phyloP scores from a whole-genome alignment of 2,888 invertebrate species.

The Bimastos eiseni region DNA sequence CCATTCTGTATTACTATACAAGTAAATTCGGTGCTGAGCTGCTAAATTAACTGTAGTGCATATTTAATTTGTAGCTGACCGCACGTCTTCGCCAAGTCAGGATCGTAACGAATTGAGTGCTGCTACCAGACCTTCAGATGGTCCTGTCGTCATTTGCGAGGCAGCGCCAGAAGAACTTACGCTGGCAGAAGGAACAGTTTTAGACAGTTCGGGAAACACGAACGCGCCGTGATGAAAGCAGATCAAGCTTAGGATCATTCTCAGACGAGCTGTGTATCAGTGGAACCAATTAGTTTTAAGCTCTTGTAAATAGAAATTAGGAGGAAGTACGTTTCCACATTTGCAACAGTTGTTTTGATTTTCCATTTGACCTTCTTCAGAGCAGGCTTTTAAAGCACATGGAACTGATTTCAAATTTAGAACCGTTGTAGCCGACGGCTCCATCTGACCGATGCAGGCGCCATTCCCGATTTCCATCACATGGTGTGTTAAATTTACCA shows the following conservation, averaged over 20 bases:
- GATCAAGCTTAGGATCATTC: not conserved
- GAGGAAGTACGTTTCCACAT: not conserved
- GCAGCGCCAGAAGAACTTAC: not conserved
- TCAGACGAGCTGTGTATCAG: not conserved
- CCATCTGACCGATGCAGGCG: not conserved
- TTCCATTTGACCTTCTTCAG: not conserved
- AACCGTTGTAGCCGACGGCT: not conserved
- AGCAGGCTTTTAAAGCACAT: not conserved
- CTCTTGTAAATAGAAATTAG: not conserved
- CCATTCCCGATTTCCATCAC: not conserved
- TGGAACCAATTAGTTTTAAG: not conserved
- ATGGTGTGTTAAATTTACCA: not conserved
- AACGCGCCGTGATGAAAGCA: not conserved
- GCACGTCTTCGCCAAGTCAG: not conserved
- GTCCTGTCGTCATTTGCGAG: not conserved
- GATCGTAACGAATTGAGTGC: not conserved
- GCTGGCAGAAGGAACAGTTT: not conserved
- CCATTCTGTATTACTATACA: not conserved
- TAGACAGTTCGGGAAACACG: not conserved
- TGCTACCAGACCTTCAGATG: not conserved
- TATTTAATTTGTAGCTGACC: not conserved
- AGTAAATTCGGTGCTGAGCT: not conserved
- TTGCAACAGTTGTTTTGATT: not conserved
- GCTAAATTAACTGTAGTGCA: not conserved
- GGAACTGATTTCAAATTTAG: not conserved